Conservation (phyloP, 1,140 invertebrate genomes). For the Caerostris darwini region DNA sequence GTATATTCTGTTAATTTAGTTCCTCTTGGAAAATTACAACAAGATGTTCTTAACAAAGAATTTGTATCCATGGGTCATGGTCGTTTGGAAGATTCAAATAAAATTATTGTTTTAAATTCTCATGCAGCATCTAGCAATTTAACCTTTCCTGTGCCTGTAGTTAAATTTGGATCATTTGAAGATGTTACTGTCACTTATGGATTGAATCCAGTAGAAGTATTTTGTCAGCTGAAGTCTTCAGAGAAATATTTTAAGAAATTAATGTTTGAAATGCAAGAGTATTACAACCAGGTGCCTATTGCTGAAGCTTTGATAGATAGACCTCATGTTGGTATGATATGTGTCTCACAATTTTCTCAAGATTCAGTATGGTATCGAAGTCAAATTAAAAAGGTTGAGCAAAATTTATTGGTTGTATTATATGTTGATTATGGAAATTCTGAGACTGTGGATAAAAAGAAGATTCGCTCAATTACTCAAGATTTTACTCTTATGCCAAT, state of each 20-base stretch:
- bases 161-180: constrained; percentile 17
- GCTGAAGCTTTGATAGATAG: constrained; percentile 52
- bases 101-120: constrained; percentile 66
- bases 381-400: constrained; percentile 87
- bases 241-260: constrained; percentile 54
- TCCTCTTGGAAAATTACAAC: constrained; percentile 54
- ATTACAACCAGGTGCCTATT: constrained; percentile 18
- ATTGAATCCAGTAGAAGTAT: constrained; percentile 53
- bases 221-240: constrained; percentile 66
- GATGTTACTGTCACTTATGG: constrained; percentile 53
- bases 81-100: constrained; percentile 38
- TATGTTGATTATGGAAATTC: constrained; percentile 93
- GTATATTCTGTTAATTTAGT: constrained; percentile 68
- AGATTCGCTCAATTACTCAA: constrained; percentile 41
- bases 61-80: constrained; percentile 79
- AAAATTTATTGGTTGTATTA: constrained; percentile 86
- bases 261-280: constrained; percentile 65
- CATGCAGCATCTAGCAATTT: constrained; percentile 64
- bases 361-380: constrained; percentile 91
- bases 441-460: constrained; percentile 66
- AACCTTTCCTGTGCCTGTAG: not conserved
- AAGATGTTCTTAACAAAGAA: constrained; percentile 71
- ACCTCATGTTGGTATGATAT: constrained; percentile 84
- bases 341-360: constrained; percentile 87
- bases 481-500: constrained; percentile 61